Base-by-base conservation (phyloP, 2,113 vertebrate species). In the Shinisaurus crocodilurus region DNA sequence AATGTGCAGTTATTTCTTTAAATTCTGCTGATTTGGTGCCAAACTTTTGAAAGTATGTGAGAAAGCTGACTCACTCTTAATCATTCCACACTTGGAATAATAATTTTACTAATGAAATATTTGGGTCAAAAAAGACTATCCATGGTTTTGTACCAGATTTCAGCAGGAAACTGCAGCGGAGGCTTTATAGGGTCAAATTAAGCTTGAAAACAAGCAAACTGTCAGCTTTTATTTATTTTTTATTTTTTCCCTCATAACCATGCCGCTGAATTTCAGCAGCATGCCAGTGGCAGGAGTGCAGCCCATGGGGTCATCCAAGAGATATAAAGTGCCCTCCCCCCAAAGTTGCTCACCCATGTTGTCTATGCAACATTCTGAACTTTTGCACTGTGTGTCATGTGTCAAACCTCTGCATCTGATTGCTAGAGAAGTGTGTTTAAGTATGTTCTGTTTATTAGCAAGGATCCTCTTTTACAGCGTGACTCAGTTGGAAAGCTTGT, bases 21-120 rank as follows among this genome's bases (percentile, higher is more conserved):
- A 92, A 93, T 9, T 1, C 48, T 74, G 34, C 83, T 15, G 65
- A 13, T 29, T 92, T 88, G 67, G 69, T 2, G 1, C 0, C 67
- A 91, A 8, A 84, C 57, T 75, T 91, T 85, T 86, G 25, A n/a
- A 93, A 91, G 88, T 25, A 74, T 50, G 10, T 0, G 0, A 76
- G 80, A 88, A 0, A 80, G 83, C 3, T 65, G 54, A 87, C 23
- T 48, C 12, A 60, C n/a, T 32, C 72, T 90, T 67, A 15, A 23
- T 13, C 9, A 74, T 69, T n/a, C 34, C 34, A 4, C 10, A 7
- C 32, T 80, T 69, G 57, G 32, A 81, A 69, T 81, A n/a, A 37
- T 0, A 0, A 37, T 29, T 48, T 79, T n/a, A 34, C 74, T 57
- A 65, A 69, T 70, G 27, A 65, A 23, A 18, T 27, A 50, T 2